These are phyloP conservation scores for Cladopsammia gracilis DNA, from an alignment of 64 coral and sea anemone species.

Conservation along the genomic window DNA sequence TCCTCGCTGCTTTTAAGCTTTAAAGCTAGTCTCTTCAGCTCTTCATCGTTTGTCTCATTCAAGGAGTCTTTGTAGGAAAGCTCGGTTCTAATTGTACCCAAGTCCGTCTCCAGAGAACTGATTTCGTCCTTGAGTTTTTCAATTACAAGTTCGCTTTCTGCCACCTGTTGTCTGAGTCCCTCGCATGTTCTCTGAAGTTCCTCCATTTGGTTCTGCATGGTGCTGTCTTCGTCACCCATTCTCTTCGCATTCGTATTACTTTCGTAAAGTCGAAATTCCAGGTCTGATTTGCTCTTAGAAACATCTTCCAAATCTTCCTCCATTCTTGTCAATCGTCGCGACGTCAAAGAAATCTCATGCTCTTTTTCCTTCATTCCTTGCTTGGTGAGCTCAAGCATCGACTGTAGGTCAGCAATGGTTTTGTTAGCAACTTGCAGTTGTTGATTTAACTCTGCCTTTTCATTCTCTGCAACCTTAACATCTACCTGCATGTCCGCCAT, in stretches of 20 bases:
- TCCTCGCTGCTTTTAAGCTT: constrained; percentile 19
- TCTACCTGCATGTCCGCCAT: constrained; percentile 35
- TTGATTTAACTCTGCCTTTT: constrained; percentile 8
- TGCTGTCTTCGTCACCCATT: background rate
- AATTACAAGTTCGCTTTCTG: background rate
- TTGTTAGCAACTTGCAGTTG: constrained; percentile 9
- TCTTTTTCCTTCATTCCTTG: constrained; percentile 32
- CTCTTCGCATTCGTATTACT: background rate
- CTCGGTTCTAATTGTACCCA: background rate
- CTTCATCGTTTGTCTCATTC: constrained; percentile 5
- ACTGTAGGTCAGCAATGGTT: constrained; percentile 22
- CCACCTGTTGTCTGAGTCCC: background rate
- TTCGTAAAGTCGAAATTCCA: constrained; percentile 12
- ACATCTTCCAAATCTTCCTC: constrained; percentile 23
- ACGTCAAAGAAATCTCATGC: background rate
- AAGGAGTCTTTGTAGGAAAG: constrained; percentile 17
- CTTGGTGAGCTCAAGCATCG: background rate
- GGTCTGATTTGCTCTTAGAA: background rate
- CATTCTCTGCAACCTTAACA: background rate
- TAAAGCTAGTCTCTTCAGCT: constrained; percentile 17
- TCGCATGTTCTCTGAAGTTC: background rate
- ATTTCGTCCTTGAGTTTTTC: constrained; percentile 32
- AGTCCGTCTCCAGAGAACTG: constrained; percentile 22
- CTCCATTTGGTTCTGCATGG: background rate
- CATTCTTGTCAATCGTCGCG: constrained; percentile 23